Evolutionary conservation across 2,113 vertebrate species (phyloP).

Genomic region (Antechinus flavipes): DNA sequence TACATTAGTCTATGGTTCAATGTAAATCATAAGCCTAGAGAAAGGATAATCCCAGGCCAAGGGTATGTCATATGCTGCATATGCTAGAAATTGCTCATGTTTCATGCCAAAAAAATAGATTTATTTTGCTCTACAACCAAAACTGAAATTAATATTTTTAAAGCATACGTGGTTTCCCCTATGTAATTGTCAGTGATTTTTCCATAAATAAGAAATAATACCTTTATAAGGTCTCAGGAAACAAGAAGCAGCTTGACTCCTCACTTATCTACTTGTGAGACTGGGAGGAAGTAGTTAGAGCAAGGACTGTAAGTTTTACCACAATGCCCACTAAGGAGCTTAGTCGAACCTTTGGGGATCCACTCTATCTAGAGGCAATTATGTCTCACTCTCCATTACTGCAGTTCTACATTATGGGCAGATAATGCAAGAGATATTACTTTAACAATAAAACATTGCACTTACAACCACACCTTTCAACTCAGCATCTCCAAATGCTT

Average conservation of each 20-base stretch:
- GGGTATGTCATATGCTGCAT: not conserved
- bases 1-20: slow-evolving; percentile 64
- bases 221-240: slow-evolving; percentile 41
- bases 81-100: not conserved
- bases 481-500: slow-evolving; percentile 80
- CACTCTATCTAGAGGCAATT: slow-evolving; percentile 48
- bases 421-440: slow-evolving; percentile 74
- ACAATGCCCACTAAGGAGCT: slow-evolving; percentile 41
- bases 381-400: slow-evolving; percentile 77
- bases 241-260: not conserved
- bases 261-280: slow-evolving; percentile 54
- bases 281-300: slow-evolving; percentile 64
- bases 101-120: not conserved
- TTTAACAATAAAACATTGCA: slow-evolving; percentile 77
- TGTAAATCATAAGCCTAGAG: slow-evolving; percentile 72
- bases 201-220: slow-evolving; percentile 9
- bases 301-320: slow-evolving; percentile 64
- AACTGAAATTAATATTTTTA: slow-evolving; percentile 28
- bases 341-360: slow-evolving; percentile 72
- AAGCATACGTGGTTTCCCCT: slow-evolving; percentile 12
- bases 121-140: slow-evolving; percentile 7
- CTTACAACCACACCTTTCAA: slow-evolving; percentile 79
- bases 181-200: slow-evolving; percentile 24
- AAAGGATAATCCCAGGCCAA: slow-evolving; percentile 67
- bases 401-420: slow-evolving; percentile 73